phyloP scores from a whole-genome alignment of 2,113 vertebrate genomes.

The Mastomys coucha region DNA sequence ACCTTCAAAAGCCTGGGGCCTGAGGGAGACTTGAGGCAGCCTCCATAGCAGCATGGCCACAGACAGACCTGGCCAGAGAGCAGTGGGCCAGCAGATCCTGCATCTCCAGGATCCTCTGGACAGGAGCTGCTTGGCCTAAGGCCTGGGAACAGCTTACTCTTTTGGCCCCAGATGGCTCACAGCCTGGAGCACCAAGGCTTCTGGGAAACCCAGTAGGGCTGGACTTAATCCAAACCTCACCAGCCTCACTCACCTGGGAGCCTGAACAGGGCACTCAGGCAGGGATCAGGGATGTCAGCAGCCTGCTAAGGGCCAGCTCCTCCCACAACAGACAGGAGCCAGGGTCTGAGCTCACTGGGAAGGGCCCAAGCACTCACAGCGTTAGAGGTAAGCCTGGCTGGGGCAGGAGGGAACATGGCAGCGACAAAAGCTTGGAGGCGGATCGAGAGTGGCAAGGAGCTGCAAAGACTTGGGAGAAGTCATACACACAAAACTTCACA shows the following conservation, averaged over 20 bases:
- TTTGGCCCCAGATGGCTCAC: constrained; percentile 21
- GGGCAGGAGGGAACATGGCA: constrained; percentile 63
- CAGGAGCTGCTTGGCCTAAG: not conserved
- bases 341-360: constrained; percentile 46
- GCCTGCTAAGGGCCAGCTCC: constrained; percentile 50
- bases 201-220: constrained; percentile 30
- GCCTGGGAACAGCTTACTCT: not conserved
- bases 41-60: constrained; percentile 81
- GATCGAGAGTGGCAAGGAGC: constrained; percentile 82
- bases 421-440: constrained; percentile 75
- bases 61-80: constrained; percentile 65
- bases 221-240: not conserved
- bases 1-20: constrained; percentile 77
- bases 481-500: constrained; percentile 89
- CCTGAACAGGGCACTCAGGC: not conserved
- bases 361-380: constrained; percentile 62
- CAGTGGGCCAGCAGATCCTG: not conserved
- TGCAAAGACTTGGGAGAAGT: constrained; percentile 79
- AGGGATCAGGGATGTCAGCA: not conserved
- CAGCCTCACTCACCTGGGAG: not conserved
- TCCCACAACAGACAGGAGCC: constrained; percentile 70
- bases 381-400: constrained; percentile 27
- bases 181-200: constrained; percentile 75
- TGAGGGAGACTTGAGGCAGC: constrained; percentile 69
- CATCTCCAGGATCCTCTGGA: not conserved